These are phyloP conservation scores for Lepus oiostolus DNA, from an alignment of 2,797 vertebrate species.

Conservation along the genomic window DNA sequence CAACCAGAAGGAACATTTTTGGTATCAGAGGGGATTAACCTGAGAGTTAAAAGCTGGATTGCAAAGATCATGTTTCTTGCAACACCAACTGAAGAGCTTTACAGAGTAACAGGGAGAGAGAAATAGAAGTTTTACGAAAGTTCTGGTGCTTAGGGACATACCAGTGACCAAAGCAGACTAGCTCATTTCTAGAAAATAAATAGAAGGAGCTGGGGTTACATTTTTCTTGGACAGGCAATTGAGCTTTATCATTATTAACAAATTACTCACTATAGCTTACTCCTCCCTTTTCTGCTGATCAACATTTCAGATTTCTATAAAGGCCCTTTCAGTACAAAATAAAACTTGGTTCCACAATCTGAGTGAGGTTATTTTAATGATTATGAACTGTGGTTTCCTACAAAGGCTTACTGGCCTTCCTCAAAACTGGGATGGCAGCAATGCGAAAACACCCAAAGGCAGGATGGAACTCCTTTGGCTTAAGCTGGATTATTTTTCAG, in stretches of 20 bases:
- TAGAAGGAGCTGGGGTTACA: neutral
- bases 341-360: conserved; percentile 35
- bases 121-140: conserved; percentile 33
- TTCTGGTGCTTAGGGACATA: neutral
- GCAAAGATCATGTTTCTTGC: neutral
- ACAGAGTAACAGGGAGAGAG: conserved; percentile 26
- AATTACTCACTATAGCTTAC: neutral
- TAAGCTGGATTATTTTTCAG: neutral
- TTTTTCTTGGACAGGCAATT: conserved; percentile 27
- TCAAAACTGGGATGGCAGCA: conserved; percentile 15
- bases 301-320: conserved; percentile 43
- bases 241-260: neutral
- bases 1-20: neutral
- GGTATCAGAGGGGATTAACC: neutral
- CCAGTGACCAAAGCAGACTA: neutral
- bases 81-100: neutral
- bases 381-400: neutral
- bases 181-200: conserved; percentile 48
- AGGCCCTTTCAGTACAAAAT: neutral
- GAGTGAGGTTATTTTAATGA: conserved; percentile 51
- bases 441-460: neutral
- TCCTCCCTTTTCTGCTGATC: neutral
- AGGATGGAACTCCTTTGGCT: neutral
- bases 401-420: neutral
- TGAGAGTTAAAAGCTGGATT: conserved; percentile 22